phyloP scores from a whole-genome alignment of 1,140 invertebrate species.

The Brevipalpus yothersi region DNA sequence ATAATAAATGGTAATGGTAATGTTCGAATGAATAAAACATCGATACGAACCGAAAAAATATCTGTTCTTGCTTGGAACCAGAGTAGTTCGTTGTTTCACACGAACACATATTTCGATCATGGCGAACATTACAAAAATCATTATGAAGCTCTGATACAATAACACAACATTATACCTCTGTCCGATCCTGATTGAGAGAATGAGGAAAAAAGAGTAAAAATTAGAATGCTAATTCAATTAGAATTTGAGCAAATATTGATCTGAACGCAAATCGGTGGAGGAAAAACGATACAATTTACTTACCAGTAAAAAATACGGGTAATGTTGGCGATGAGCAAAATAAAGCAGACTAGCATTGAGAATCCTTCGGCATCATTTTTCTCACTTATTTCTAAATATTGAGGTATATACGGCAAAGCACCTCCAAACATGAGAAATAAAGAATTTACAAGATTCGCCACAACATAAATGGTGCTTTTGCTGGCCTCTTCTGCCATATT shows the following conservation, averaged over 20 bases:
- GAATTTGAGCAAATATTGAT: neutral
- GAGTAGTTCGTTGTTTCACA: slow-evolving; percentile 54
- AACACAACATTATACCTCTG: slow-evolving; percentile 83
- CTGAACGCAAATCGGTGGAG: neutral
- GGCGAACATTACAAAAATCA: slow-evolving; percentile 84
- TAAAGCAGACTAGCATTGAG: slow-evolving; percentile 82
- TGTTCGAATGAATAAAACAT: neutral
- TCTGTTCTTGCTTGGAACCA: slow-evolving; percentile 43
- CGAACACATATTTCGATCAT: slow-evolving; percentile 84
- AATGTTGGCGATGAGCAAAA: slow-evolving; percentile 80
- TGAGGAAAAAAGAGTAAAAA: slow-evolving; percentile 3
- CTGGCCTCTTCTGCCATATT: no score
- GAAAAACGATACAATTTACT: slow-evolving; percentile 19
- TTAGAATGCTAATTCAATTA: slow-evolving; percentile 2
- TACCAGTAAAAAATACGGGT: slow-evolving; percentile 94
- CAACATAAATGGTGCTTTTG: no score
- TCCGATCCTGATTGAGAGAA: slow-evolving; percentile 55
- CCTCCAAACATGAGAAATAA: slow-evolving; percentile 73
- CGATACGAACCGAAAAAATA: slow-evolving; percentile 49
- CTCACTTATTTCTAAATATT: slow-evolving; percentile 70
- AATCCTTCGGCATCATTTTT: slow-evolving; percentile 79
- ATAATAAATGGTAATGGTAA: neutral
- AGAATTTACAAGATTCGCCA: neutral
- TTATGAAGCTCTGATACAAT: slow-evolving; percentile 83
- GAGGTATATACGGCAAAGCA: slow-evolving; percentile 62